Conservation (phyloP, 2,797 vertebrate species). For the Pelobates cultripes region DNA sequence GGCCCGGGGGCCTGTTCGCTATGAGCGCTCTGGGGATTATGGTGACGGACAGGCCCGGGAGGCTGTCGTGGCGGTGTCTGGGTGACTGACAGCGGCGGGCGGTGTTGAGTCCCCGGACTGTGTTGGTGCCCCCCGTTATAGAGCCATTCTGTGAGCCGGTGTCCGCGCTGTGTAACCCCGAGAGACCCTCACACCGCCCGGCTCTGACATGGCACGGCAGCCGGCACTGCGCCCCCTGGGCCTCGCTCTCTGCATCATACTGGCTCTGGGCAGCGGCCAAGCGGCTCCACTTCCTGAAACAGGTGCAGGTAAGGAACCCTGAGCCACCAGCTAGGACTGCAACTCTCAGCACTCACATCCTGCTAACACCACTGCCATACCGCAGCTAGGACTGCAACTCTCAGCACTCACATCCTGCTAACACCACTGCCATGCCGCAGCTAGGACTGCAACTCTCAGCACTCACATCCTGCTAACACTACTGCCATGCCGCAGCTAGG, state of each 20-base stretch:
- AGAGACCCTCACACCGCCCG: not conserved
- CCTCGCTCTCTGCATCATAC: constrained; percentile 48
- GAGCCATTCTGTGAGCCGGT: not conserved
- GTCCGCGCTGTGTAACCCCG: constrained; percentile 1
- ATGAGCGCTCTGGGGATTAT: constrained; percentile 26
- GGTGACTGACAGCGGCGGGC: constrained; percentile 37
- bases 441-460: too few relatives aligned
- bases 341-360: too few relatives aligned
- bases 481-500: too few relatives aligned
- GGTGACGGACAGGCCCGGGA: constrained; percentile 20
- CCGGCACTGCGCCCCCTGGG: not conserved
- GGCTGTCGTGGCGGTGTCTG: constrained; percentile 45
- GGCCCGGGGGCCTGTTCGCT: constrained; percentile 20
- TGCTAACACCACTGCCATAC: too few relatives aligned
- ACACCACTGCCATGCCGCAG: too few relatives aligned
- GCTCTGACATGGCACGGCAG: not conserved
- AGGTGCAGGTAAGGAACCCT: constrained; percentile 72
- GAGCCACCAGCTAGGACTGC: not conserved
- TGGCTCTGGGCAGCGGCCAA: constrained; percentile 56
- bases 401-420: too few relatives aligned
- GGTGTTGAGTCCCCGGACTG: constrained; percentile 44
- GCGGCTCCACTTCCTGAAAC: constrained; percentile 72
- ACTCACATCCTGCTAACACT: too few relatives aligned
- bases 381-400: too few relatives aligned
- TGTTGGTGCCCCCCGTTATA: not conserved